Evolutionary conservation across 2,888 invertebrate species (phyloP).

Genomic region (Caenorhabditis angaria): DNA sequence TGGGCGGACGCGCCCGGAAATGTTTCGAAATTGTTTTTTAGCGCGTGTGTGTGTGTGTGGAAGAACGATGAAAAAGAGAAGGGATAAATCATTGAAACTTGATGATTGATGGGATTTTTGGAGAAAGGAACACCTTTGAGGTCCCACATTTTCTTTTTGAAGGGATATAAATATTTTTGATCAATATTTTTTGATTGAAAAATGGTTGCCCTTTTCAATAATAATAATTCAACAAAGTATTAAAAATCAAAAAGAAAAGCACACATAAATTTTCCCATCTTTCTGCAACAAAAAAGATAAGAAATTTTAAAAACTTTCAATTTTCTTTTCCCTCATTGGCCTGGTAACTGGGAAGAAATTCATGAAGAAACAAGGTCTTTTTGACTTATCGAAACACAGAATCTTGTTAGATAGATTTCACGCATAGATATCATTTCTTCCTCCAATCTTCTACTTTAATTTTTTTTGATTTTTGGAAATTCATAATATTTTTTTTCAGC

Average conservation of each 20-base stretch:
- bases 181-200: too few relatives aligned
- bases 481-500: conserved; percentile 1
- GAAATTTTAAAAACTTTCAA: conserved; percentile 1
- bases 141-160: too few relatives aligned
- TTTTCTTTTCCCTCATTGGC: neutral
- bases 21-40: conserved; percentile 1
- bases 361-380: too few relatives aligned
- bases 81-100: neutral
- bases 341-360: conserved; percentile 1
- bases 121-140: too few relatives aligned
- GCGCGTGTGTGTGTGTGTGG: neutral
- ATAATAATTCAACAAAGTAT: neutral
- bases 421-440: conserved; percentile 2
- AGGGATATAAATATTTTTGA: too few relatives aligned
- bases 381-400: neutral
- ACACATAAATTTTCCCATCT: too few relatives aligned
- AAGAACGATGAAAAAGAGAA: neutral
- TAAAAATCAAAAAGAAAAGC: too few relatives aligned
- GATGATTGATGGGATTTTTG: neutral
- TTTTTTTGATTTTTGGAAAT: conserved; percentile 1
- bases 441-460: conserved; percentile 5
- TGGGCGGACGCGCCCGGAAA: neutral
- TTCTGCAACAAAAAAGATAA: too few relatives aligned
- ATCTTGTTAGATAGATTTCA: neutral
- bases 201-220: too few relatives aligned